phyloP scores from a whole-genome alignment of 1,140 invertebrate genomes.

The Drosophila athabasca region DNA sequence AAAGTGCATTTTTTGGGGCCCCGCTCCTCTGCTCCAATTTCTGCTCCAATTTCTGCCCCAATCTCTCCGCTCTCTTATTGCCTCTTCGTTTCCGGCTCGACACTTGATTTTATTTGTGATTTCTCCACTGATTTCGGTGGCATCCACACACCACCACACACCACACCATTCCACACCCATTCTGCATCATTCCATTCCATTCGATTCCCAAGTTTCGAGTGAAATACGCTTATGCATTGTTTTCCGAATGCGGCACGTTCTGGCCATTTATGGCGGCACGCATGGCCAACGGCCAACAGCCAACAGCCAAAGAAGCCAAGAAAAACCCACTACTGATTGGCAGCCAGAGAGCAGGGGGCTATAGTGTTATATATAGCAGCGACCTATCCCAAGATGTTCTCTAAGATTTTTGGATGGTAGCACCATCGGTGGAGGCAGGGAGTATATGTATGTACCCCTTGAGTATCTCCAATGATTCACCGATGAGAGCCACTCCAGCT shows the following conservation, averaged over 20 bases:
- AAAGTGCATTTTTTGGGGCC: constrained; percentile 17
- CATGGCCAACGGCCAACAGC: constrained; percentile 33
- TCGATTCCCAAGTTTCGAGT: constrained; percentile 3
- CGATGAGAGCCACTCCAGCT: constrained; percentile 2
- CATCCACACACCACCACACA: no score
- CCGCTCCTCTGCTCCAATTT: background rate
- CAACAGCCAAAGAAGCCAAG: constrained; percentile 7
- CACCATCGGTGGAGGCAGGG: no score
- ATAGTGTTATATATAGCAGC: no score
- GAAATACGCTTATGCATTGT: constrained; percentile 38
- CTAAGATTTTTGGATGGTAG: no score
- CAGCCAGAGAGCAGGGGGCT: constrained; percentile 4
- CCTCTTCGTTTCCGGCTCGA: constrained; percentile 27
- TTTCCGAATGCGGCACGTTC: constrained; percentile 39
- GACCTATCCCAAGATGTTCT: constrained; percentile 1
- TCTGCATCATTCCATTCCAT: background rate
- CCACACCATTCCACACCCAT: no score
- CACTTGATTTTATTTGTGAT: constrained; percentile 34
- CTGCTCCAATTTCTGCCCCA: constrained; percentile 33
- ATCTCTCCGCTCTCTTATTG: no score
- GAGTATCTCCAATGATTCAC: background rate
- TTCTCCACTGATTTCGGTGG: constrained; percentile 27
- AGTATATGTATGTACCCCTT: background rate
- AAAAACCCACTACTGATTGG: constrained; percentile 11
- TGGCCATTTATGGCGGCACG: constrained; percentile 45